These are phyloP conservation scores for Callopanchax toddi DNA, from an alignment of 2,113 vertebrate genomes.

Conservation along the genomic window DNA sequence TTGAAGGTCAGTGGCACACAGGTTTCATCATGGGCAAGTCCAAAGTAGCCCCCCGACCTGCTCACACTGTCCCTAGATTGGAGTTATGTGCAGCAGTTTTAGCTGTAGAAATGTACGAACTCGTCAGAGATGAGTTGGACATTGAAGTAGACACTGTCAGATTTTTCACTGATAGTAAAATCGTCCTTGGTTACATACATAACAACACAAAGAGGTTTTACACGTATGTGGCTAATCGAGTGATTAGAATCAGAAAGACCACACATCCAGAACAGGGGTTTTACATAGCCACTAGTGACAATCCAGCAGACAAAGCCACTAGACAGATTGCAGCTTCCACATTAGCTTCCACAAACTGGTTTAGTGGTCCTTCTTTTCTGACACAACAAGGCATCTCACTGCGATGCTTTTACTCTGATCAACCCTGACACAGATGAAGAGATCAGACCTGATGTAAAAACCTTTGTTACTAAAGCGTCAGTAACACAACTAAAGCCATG, in stretches of 20 bases:
- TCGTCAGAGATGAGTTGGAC: not conserved
- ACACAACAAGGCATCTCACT: not conserved
- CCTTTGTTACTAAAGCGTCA: not conserved
- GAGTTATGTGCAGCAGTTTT: not conserved
- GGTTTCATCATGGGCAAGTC: not conserved
- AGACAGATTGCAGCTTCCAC: not conserved
- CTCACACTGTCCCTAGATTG: not conserved
- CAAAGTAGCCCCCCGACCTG: not conserved
- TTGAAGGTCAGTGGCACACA: no score
- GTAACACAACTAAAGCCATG: not conserved
- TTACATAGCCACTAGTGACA: not conserved
- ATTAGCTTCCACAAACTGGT: not conserved
- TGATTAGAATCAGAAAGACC: not conserved
- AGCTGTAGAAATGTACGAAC: not conserved
- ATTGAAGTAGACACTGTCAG: no score
- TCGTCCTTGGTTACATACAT: not conserved
- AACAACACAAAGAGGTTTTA: not conserved
- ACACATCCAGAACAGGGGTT: not conserved
- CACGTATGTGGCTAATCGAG: not conserved
- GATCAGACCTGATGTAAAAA: not conserved
- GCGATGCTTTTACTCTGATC: not conserved
- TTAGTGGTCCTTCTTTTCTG: not conserved
- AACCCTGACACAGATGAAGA: not conserved
- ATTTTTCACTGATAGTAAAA: not conserved
- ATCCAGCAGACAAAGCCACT: constrained; percentile 1